Conservation (phyloP, 2,113 vertebrate genomes). For the Sakesphorus luctuosus region DNA sequence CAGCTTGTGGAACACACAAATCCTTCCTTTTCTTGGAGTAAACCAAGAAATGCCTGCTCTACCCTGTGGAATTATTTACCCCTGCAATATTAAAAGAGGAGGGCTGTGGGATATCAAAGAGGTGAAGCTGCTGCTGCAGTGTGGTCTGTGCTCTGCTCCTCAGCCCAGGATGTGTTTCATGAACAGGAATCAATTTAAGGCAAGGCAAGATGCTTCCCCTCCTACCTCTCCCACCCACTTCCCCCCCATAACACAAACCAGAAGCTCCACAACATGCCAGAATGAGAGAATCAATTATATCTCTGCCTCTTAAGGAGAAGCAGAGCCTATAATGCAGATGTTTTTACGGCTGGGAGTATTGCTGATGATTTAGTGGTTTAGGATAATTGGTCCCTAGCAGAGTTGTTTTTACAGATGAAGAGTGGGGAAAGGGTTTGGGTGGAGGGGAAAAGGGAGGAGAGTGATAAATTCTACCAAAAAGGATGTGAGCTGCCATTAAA, state of each 20-base stretch:
- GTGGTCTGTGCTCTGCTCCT: not conserved
- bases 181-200: conserved; percentile 7
- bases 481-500: not conserved
- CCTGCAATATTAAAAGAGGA: not conserved
- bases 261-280: conserved; percentile 13
- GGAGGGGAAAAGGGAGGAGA: not conserved
- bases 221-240: not conserved
- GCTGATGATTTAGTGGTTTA: conserved; percentile 24
- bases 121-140: not conserved
- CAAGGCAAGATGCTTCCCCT: conserved; percentile 12
- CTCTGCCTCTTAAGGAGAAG: conserved; percentile 26
- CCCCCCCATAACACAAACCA: conserved; percentile 49
- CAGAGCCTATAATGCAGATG: conserved; percentile 53
- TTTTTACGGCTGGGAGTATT: conserved; percentile 60
- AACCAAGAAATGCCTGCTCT: not conserved
- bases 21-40: not conserved
- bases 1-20: not conserved
- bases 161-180: not conserved
- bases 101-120: not conserved
- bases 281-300: conserved; percentile 35
- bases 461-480: not conserved
- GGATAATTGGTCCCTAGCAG: conserved; percentile 14
- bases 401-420: not conserved
- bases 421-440: not conserved
- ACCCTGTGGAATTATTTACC: not conserved